Evolutionary conservation across 2,797 vertebrate species (phyloP), one percentile per base, ranked within the genome.

Genomic region (Rostrhamus sociabilis): DNA sequence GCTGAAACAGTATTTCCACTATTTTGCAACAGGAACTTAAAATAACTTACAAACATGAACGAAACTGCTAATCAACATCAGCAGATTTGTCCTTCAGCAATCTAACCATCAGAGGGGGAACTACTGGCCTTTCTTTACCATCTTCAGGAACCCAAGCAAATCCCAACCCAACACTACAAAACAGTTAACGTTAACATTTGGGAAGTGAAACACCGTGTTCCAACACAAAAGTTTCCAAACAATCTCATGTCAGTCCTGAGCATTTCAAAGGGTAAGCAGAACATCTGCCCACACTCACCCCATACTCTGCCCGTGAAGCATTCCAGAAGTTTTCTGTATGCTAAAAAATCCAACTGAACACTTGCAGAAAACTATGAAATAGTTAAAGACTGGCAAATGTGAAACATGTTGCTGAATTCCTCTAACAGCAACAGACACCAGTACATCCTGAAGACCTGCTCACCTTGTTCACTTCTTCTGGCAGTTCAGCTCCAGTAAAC

Each of bases 1-100:
- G 88, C 90, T 93, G 90, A 96, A 94, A 93, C 93, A 90, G 80
- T 87, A 69, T 93, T 92, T 97, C 84, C 95, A 95, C 50, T 89
- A 48, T 96, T 96, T 82, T 90, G 83, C 84, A 96, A 96, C 0
- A 82, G 63, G 42, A 67, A 94, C 90, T 66, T 78, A 64, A 95
- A 96, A 81, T 94, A 63, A 68, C 69, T 68, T 45, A 75, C 25
- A 43, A 91, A 92, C 42, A 32, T 5, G 45, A 92, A 48, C 4
- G 0, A 80, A 96, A 83, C 52, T 74, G 40, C 40, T 88, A 32
- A 82, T 77, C 56, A 76, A 52, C 76, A 84, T 23, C 29, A 72
- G 67, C 59, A 88, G 76, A 86, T 76, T 26, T 69, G 62, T 58
- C 43, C 42, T 76, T 64, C 36, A 72, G 83, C 79, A 89, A 58